These are phyloP conservation scores for Rhyacophila evoluta DNA, from an alignment of 2,888 invertebrate genomes.

Conservation along the genomic window DNA sequence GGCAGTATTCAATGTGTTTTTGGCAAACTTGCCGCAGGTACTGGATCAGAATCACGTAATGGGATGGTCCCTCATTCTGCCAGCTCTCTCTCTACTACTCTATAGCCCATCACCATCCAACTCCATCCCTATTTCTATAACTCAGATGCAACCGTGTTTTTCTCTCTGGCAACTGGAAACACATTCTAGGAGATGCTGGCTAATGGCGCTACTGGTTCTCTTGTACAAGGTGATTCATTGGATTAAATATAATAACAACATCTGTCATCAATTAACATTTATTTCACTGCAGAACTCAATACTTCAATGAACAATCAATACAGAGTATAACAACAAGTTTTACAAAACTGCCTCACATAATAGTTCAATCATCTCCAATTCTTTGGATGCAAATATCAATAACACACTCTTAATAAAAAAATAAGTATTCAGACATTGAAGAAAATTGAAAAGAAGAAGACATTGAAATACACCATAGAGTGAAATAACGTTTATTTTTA, in stretches of 20 bases:
- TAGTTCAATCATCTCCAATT: too few species aligned
- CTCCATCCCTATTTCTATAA: constrained; percentile 59
- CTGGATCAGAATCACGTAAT: constrained; percentile 96
- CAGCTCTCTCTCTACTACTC: constrained; percentile 83
- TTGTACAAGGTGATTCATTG: constrained; percentile 88
- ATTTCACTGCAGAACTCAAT: too few species aligned
- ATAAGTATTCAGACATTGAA: too few species aligned
- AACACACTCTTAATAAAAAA: too few species aligned
- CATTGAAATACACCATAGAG: too few species aligned
- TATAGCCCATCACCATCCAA: constrained; percentile 85
- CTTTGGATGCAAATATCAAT: too few species aligned
- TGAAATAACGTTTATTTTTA: too few species aligned
- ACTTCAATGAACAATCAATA: too few species aligned
- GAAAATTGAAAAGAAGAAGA: too few species aligned
- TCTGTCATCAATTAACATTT: too few species aligned
- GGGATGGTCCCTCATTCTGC: constrained; percentile 89
- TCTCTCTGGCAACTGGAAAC: constrained; percentile 91
- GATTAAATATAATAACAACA: background rate
- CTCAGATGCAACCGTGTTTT: constrained; percentile 75
- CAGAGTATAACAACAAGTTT: too few species aligned
- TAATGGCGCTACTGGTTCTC: constrained; percentile 91
- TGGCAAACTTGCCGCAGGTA: constrained; percentile 93
- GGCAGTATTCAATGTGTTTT: constrained; percentile 95
- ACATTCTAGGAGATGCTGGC: constrained; percentile 90
- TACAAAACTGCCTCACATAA: too few species aligned